Evolutionary conservation across 2,113 vertebrate species (phyloP).

Genomic region (Noturus placidus): DNA sequence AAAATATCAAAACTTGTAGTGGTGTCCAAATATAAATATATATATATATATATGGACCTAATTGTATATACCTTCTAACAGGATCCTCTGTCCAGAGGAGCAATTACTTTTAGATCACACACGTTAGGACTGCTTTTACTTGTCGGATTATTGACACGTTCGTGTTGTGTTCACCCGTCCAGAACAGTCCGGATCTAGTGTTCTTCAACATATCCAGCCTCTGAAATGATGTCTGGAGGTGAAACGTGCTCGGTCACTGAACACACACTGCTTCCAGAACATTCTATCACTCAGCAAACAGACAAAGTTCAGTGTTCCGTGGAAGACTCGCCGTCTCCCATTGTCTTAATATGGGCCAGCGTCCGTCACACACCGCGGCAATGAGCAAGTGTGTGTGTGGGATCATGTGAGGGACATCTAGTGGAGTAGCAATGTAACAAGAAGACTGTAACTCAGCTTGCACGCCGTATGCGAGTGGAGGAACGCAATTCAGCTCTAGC

Average conservation of each 20-base stretch:
- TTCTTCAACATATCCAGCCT: neutral
- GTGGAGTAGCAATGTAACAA: neutral
- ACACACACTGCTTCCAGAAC: constrained; percentile 62
- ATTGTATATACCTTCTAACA: neutral
- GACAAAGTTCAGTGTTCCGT: constrained; percentile 60
- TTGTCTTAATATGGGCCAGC: constrained; percentile 74
- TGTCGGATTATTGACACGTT: neutral
- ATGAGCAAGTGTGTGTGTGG: neutral
- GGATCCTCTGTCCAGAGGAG: neutral
- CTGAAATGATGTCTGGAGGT: neutral
- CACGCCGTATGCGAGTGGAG: neutral
- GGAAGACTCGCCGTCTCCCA: constrained; percentile 64
- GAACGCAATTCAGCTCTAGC: neutral
- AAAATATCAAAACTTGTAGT: no score
- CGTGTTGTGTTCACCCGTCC: neutral
- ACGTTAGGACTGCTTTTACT: neutral
- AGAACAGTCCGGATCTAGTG: neutral
- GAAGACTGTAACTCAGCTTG: neutral
- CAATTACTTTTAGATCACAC: neutral
- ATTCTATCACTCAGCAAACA: constrained; percentile 70
- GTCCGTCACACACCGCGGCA: constrained; percentile 9
- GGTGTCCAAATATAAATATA: no score
- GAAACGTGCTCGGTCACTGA: constrained; percentile 31
- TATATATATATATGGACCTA: no score
- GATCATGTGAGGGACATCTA: neutral